Percentiles rank a stretch among this genome's conserved stretches.
Evolutionary conservation across 1,140 invertebrate species (phyloP).

Genomic region (Trissolcus basalis): DNA sequence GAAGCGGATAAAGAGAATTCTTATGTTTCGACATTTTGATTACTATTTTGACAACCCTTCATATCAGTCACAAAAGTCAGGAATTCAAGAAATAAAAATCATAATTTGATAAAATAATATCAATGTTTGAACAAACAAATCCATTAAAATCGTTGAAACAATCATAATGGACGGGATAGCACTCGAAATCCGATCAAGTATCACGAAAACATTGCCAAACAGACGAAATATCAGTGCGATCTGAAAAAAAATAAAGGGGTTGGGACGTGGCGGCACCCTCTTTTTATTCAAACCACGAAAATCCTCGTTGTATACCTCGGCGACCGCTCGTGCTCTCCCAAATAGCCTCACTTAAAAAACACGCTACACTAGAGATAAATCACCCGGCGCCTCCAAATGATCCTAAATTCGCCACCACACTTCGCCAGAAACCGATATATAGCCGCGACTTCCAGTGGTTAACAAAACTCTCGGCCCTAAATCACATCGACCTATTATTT

Average conservation of each 20-base stretch:
- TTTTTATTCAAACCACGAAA: conserved; percentile 55
- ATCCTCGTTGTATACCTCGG: conserved; percentile 26
- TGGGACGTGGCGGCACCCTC: conserved; percentile 24
- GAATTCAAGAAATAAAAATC: not conserved
- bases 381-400: conserved; percentile 35
- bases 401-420: conserved; percentile 37
- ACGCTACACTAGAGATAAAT: conserved; percentile 40
- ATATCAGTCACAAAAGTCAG: not conserved
- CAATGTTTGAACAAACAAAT: no score
- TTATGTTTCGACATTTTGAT: not conserved
- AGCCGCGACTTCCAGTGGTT: conserved; percentile 2
- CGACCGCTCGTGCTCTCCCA: conserved; percentile 12
- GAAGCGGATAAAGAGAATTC: conserved; percentile 26
- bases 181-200: conserved; percentile 34
- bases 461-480: conserved; percentile 9
- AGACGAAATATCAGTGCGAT: conserved; percentile 21
- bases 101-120: no score
- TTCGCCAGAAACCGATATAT: conserved; percentile 14
- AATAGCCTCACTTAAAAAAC: conserved; percentile 49
- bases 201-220: conserved; percentile 34
- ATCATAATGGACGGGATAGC: conserved; percentile 15
- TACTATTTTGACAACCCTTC: not conserved
- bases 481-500: conserved; percentile 15
- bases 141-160: not conserved
- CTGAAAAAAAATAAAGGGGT: conserved; percentile 27